These are phyloP conservation scores for Acipenser ruthenus DNA, from an alignment of 2,797 vertebrate species.

Conservation along the genomic window DNA sequence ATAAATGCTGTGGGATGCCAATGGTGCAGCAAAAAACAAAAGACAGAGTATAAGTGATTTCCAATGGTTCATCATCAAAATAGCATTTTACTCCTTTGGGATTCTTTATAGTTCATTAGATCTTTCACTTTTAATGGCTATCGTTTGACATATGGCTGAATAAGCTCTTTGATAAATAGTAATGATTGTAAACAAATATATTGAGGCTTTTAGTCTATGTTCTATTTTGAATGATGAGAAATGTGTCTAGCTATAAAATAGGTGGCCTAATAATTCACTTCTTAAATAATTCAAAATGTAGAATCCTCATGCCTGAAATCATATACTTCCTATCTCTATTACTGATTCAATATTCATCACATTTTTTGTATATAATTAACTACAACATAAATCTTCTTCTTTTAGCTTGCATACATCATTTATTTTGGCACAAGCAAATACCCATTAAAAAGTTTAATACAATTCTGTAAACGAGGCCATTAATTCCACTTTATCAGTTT, in stretches of 20 bases:
- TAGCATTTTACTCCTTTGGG: background rate
- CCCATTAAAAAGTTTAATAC: constrained; percentile 14
- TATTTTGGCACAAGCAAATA: constrained; percentile 24
- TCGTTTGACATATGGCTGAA: background rate
- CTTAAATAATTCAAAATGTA: background rate
- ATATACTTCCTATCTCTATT: constrained; percentile 24
- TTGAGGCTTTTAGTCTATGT: background rate
- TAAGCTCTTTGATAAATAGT: background rate
- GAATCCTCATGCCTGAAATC: background rate
- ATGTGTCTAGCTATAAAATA: background rate
- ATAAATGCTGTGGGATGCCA: background rate
- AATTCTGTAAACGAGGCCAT: constrained; percentile 10
- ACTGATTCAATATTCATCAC: constrained; percentile 15
- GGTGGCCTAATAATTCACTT: background rate
- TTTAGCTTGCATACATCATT: constrained; percentile 28
- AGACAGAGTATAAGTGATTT: background rate
- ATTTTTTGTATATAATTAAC: constrained; percentile 33
- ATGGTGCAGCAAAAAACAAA: background rate
- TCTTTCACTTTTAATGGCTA: background rate
- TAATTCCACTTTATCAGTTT: constrained; percentile 2
- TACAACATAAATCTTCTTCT: constrained; percentile 14
- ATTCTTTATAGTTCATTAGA: constrained; percentile 1
- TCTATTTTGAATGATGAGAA: background rate
- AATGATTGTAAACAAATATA: background rate
- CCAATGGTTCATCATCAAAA: background rate